Evolutionary conservation across 2,113 vertebrate species (phyloP).

Genomic region (Aphelocoma coerulescens): DNA sequence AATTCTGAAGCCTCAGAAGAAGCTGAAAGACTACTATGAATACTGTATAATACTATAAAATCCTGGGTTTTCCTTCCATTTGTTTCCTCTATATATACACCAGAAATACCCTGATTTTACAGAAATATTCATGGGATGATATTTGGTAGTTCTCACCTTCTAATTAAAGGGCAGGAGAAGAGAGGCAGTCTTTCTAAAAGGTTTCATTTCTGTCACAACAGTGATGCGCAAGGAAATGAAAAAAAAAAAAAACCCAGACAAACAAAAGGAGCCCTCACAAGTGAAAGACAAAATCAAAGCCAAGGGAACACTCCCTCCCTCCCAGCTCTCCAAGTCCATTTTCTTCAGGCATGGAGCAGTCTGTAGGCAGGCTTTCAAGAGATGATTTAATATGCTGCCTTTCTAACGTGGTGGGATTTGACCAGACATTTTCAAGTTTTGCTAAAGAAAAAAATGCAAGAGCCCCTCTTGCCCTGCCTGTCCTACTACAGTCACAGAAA

Average conservation of each 20-base stretch:
- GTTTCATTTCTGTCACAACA: not conserved
- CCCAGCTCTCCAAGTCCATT: not conserved
- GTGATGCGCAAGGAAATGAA: not conserved
- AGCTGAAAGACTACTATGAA: not conserved
- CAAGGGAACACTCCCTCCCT: not conserved
- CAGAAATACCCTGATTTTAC: not conserved
- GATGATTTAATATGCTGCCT: not conserved
- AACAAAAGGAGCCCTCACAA: not conserved
- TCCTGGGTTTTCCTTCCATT: not conserved
- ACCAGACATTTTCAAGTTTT: not conserved
- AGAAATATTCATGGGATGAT: not conserved
- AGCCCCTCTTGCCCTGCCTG: not conserved
- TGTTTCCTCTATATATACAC: not conserved
- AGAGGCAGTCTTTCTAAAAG: not conserved
- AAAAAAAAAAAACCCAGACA: rapidly evolving
- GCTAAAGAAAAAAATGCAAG: not conserved
- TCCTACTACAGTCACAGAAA: not conserved
- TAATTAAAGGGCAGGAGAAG: not conserved
- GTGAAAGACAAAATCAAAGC: not conserved
- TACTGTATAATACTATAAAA: not conserved
- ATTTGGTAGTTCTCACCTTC: not conserved
- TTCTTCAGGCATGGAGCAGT: not conserved
- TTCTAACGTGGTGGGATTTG: not conserved
- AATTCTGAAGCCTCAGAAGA: not conserved
- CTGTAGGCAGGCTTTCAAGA: not conserved